Evolutionary conservation across 2,113 vertebrate species (phyloP).

Genomic region (Chlamydotis undulata): DNA sequence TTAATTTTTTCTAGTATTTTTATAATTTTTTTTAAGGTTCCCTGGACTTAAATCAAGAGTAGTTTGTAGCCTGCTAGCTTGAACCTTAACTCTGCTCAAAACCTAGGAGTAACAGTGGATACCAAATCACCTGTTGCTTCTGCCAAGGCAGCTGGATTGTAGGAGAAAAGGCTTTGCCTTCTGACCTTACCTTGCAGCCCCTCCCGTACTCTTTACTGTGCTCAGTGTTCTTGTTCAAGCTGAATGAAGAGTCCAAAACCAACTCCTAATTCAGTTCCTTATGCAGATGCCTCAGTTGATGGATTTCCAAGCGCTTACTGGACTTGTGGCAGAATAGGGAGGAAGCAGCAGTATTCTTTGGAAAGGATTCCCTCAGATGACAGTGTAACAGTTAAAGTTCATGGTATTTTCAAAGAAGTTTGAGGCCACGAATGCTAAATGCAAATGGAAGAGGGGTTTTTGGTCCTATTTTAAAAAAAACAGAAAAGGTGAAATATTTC

Average conservation of each 20-base stretch:
- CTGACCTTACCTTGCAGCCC: background rate
- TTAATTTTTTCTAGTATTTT: background rate
- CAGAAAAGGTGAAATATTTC: background rate
- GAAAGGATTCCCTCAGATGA: background rate
- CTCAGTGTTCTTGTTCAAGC: background rate
- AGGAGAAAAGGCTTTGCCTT: background rate
- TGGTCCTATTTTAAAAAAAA: background rate
- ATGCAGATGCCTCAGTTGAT: background rate
- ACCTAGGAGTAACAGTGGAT: background rate
- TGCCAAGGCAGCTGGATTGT: constrained; percentile 1
- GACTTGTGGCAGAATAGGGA: background rate
- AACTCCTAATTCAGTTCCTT: background rate
- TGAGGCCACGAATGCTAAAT: background rate
- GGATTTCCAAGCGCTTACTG: background rate
- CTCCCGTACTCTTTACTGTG: background rate
- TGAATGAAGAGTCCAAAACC: background rate
- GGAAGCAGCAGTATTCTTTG: background rate
- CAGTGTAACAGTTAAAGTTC: background rate
- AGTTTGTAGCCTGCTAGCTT: background rate
- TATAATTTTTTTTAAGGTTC: constrained; percentile 8
- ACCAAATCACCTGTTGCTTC: background rate
- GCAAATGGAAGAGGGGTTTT: background rate
- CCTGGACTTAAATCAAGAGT: background rate
- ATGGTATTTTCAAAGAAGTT: background rate
- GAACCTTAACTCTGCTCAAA: background rate